These are phyloP conservation scores for Eurois occulta DNA, from an alignment of 2,888 invertebrate species.

Conservation along the genomic window DNA sequence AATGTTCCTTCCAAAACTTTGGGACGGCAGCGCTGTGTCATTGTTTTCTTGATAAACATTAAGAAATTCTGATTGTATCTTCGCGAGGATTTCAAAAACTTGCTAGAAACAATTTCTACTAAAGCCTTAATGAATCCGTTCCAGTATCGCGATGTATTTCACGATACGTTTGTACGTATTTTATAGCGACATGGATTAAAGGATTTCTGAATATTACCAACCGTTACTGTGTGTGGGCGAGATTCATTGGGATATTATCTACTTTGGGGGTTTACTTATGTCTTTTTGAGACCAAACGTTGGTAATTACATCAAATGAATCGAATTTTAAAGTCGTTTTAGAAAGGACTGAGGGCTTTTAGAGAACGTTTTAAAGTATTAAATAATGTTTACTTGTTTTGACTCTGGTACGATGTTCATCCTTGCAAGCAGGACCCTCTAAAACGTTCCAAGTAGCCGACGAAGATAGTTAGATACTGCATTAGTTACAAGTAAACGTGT, in stretches of 20 bases:
- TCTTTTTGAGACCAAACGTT: conserved; percentile 50
- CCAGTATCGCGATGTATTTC: conserved; percentile 35
- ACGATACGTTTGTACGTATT: conserved; percentile 48
- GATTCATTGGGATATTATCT: conserved; percentile 62
- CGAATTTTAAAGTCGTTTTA: conserved; percentile 31
- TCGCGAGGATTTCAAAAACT: conserved; percentile 32
- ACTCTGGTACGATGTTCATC: neutral
- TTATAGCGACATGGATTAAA: conserved; percentile 56
- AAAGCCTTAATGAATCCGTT: conserved; percentile 44
- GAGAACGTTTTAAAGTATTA: conserved; percentile 2
- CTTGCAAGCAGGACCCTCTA: neutral
- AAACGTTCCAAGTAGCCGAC: conserved; percentile 7
- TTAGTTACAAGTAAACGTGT: conserved; percentile 35
- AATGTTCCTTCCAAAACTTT: conserved; percentile 48
- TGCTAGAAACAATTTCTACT: conserved; percentile 17
- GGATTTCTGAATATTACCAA: conserved; percentile 58
- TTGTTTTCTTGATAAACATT: conserved; percentile 37
- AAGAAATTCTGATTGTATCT: conserved; percentile 29
- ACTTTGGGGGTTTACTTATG: conserved; percentile 43
- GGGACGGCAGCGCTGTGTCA: conserved; percentile 7
- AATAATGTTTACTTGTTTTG: neutral
- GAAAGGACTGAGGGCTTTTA: conserved; percentile 15
- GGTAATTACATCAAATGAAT: conserved; percentile 49
- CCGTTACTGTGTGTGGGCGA: conserved; percentile 35
- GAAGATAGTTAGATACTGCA: conserved; percentile 19